Percentiles rank a stretch among this genome's conserved stretches.
Evolutionary conservation across 2,797 vertebrate genomes (phyloP).

Genomic region (Leptatherina wallacei): DNA sequence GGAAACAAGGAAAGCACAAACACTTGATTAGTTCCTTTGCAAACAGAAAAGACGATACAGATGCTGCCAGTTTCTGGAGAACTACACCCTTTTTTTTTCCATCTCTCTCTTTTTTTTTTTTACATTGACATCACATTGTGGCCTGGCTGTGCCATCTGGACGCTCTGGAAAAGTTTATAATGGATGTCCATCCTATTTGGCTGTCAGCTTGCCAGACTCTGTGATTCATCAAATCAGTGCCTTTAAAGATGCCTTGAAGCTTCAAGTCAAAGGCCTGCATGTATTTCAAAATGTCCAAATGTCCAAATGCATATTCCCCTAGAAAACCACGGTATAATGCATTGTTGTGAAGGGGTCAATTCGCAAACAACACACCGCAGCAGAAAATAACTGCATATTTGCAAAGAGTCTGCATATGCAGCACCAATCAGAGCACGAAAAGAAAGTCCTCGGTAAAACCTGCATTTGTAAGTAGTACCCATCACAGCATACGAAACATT

Average conservation of each 20-base stretch:
- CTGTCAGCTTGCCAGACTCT: neutral
- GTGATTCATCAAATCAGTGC: neutral
- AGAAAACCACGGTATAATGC: neutral
- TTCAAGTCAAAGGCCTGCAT: neutral
- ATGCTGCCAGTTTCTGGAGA: constrained; percentile 24
- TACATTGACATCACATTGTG: constrained; percentile 27
- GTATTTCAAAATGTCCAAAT: neutral
- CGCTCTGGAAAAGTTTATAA: neutral
- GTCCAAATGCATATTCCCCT: neutral
- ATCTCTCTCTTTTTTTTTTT: neutral
- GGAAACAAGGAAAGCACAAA: constrained; percentile 60
- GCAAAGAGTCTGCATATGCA: neutral
- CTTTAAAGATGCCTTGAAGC: neutral
- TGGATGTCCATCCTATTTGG: neutral
- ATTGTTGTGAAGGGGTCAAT: neutral
- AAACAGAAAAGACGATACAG: constrained; percentile 48
- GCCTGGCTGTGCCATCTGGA: neutral
- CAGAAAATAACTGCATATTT: neutral
- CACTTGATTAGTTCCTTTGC: constrained; percentile 56
- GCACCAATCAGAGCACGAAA: neutral
- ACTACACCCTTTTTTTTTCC: neutral
- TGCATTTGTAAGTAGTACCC: neutral
- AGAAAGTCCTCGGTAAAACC: neutral
- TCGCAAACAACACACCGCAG: neutral
- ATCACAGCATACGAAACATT: neutral